Conservation (phyloP, 1,140 invertebrate genomes). For the Aphaenogaster rudis region DNA sequence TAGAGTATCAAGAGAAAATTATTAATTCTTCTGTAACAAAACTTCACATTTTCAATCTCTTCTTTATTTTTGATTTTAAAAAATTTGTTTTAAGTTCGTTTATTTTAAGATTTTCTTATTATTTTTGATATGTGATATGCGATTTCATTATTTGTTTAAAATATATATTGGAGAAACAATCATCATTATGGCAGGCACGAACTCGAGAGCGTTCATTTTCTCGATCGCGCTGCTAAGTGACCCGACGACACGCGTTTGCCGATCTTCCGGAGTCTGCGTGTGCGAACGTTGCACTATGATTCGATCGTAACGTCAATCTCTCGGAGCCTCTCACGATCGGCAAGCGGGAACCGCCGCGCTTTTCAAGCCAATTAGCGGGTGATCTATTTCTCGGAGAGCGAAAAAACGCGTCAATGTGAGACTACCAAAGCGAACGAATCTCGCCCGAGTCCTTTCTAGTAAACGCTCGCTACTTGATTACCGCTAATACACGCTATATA, state of each 20-base stretch:
- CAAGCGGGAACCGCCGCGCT: background rate
- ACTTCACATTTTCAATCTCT: background rate
- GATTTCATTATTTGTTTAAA: background rate
- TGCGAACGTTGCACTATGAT: slow-evolving; percentile 12
- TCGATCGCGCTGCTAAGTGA: slow-evolving; percentile 14
- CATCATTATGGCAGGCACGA: background rate
- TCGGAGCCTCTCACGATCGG: slow-evolving; percentile 54
- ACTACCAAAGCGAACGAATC: slow-evolving; percentile 42
- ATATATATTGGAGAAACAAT: background rate
- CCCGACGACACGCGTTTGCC: slow-evolving; percentile 40
- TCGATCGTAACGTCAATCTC: slow-evolving; percentile 62
- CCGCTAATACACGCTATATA: slow-evolving; percentile 54
- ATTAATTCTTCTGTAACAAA: background rate
- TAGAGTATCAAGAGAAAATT: background rate
- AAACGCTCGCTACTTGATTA: slow-evolving; percentile 24
- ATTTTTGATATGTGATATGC: background rate
- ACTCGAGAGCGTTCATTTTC: background rate
- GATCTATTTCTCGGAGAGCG: slow-evolving; percentile 66
- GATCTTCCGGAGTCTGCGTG: slow-evolving; percentile 62
- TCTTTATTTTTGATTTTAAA: background rate
- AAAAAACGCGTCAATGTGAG: slow-evolving; percentile 60
- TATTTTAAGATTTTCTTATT: background rate
- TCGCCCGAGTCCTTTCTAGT: slow-evolving; percentile 21
- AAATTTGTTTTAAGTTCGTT: background rate
- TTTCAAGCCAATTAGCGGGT: slow-evolving; percentile 69